These are phyloP conservation scores for Montipora efflorescens DNA, from an alignment of 64 coral and sea anemone genomes.

Conservation along the genomic window DNA sequence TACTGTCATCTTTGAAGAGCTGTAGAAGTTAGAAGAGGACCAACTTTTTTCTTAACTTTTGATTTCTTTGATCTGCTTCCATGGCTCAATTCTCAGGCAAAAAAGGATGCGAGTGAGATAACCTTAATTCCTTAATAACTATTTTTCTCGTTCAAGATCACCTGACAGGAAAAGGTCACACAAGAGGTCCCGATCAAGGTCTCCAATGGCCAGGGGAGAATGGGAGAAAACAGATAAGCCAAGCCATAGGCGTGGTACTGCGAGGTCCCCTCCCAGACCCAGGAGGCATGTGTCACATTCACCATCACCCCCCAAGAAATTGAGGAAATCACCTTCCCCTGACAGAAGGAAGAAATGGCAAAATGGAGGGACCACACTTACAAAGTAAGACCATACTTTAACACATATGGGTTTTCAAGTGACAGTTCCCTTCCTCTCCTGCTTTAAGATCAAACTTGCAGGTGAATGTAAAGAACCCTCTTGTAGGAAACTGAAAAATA, in stretches of 20 bases:
- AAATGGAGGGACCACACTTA: slow-evolving; percentile 47
- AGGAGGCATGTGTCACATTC: slow-evolving; percentile 10
- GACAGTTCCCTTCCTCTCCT: no score
- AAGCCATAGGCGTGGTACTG: slow-evolving; percentile 1
- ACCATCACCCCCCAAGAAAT: slow-evolving; percentile 12
- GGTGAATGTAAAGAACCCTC: no score
- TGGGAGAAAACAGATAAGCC: neutral
- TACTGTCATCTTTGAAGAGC: no score
- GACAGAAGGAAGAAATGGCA: neutral
- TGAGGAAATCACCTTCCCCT: slow-evolving; percentile 35
- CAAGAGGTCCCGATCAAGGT: slow-evolving; percentile 44
- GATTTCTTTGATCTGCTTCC: no score
- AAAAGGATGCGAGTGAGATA: neutral
- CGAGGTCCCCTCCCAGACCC: neutral
- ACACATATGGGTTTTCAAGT: no score
- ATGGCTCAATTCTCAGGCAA: no score
- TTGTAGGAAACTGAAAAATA: neutral
- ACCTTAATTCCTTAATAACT: neutral
- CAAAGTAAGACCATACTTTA: slow-evolving; percentile 45
- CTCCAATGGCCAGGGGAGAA: slow-evolving; percentile 14
- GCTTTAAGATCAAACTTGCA: no score
- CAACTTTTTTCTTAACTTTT: no score
- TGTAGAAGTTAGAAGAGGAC: no score
- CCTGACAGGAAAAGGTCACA: slow-evolving; percentile 8
- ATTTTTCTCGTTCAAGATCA: neutral